Base-by-base conservation (phyloP, 1,140 invertebrate genomes). In the Aricia agestis region DNA sequence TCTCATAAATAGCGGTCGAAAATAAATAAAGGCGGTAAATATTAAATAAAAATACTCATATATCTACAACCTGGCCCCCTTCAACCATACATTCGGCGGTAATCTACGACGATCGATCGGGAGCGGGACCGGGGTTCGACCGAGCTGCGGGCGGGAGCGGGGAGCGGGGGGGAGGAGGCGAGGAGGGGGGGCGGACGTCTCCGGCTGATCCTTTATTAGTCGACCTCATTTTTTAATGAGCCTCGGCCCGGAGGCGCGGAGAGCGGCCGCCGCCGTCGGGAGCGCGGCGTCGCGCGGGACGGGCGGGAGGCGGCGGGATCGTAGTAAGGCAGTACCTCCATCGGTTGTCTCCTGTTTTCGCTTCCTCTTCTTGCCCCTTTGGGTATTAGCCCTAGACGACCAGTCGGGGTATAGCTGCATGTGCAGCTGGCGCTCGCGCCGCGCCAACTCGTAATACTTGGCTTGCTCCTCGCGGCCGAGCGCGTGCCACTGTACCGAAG, bases 391-490 rank as follows among this genome's bases (percentile, higher is more conserved):
- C 92, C 98, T 98, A 93, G 96, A 97, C 93, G 97, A 98, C 99
- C 99, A 99, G 94, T 98, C 97, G 88, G 98, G 98, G 95, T 99
- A 99, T 92, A 98, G 95, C 95, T 98, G 97, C 96, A 98, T 97
- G 95, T 99, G 98, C 93, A 98, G 95, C 94, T 99, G 98, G 93
- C 98, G 96, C 93, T 99, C 98, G 93, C 98, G 96, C 90, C 97
- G 95, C 82, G 98, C 98, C 95, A 99, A 95, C 93, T 99, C 98
- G 95, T 99, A 99, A 96, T 99, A 99, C 94, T 99, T 99, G 92
- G 97, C 97, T 94, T 99, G 98, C 94, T 99, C 98, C 93, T 98
- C 97, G 93, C 98, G 96, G 91, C 97, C 97, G 94, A 99, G 95
- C 91, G 97, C 97, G 95, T 99, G 98, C 99, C 99, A 99, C 97